Base-by-base conservation (phyloP, 2,888 invertebrate species). In the Cinara cedri region DNA sequence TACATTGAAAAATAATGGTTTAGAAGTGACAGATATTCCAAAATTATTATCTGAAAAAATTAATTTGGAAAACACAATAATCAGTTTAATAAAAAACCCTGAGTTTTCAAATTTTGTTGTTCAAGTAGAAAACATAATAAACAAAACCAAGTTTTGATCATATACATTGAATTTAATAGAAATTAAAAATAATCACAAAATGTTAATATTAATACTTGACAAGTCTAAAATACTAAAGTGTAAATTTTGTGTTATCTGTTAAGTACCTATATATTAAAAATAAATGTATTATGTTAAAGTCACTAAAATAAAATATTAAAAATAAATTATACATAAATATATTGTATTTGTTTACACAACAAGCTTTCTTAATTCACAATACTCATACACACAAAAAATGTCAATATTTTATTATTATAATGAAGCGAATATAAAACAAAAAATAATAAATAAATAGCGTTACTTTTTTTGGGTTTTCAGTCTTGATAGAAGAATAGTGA, bases 181-280 rank as follows among this genome's bases (percentile, higher is more conserved):
- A 60, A 57, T 60, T 54, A 21, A 70, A 1, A 55, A 16, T 34
- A 49, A 72, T 46, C 3, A 34, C 34, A 34, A 34, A 65, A 65
- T 57, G 70, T 62, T 78, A 78, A 78, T 46, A 76, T 76, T 68
- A 68, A 70, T 51, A 62, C 42, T 42, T 42, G 51, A 66, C 24
- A 66, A 26, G 44, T 62, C 66, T 68, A 51, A 51, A 62, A 42
- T 57, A 70, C 49, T 51, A 78, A 60, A 49, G 49, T 62, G 24
- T 57, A 76, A 66, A 60, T 65, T 24, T 75, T 63, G 21, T 75
- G 42, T 63, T 24, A 57, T 57, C 14, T 78, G 65, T 70, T 70
- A 78, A 78, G 78, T 70, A 78, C 60, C 21, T 60, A 21, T 63
- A 42, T 54, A 65, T 34, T 78, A 16, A 57, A 78, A 78, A 78